A percentile compares a stretch with the other conserved stretches of the same genome.
phyloP scores from a whole-genome alignment of 2,113 vertebrate genomes.

The Pollimyrus isidori region DNA sequence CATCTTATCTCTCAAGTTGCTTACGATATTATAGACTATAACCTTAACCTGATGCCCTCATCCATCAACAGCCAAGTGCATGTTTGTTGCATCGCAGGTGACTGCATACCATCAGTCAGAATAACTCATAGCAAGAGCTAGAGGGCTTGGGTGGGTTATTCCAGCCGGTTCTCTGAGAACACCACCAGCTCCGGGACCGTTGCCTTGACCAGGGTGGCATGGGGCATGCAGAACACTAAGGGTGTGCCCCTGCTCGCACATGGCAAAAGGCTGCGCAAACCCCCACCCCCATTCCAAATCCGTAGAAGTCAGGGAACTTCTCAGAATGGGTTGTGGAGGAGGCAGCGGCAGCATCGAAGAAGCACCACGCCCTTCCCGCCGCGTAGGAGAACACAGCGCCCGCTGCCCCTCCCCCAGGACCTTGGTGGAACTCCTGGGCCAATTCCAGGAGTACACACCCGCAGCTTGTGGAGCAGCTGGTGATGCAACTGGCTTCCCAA shows the following conservation, averaged over 20 bases:
- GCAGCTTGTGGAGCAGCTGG: not conserved
- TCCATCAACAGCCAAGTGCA: not conserved
- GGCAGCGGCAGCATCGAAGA: not conserved
- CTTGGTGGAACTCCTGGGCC: not conserved
- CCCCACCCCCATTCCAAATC: not conserved
- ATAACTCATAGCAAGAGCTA: not conserved
- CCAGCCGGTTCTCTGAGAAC: not conserved
- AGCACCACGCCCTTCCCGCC: not conserved
- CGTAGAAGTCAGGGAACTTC: not conserved
- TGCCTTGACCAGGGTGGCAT: not conserved
- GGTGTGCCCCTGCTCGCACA: not conserved
- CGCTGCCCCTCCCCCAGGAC: not conserved
- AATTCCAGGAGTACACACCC: not conserved
- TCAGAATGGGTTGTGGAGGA: not conserved
- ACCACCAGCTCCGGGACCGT: not conserved
- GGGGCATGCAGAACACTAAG: not conserved
- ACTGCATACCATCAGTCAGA: not conserved
- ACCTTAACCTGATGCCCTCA: not conserved
- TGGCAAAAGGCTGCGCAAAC: not conserved
- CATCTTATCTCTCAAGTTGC: not conserved
- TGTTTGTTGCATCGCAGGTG: not conserved
- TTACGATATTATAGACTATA: not conserved
- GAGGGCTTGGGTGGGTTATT: not conserved
- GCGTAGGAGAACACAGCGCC: not conserved
- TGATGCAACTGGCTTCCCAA: slow-evolving; percentile 18